Conservation (phyloP, 2,888 invertebrate genomes). For the Megaustenia siamemsis region DNA sequence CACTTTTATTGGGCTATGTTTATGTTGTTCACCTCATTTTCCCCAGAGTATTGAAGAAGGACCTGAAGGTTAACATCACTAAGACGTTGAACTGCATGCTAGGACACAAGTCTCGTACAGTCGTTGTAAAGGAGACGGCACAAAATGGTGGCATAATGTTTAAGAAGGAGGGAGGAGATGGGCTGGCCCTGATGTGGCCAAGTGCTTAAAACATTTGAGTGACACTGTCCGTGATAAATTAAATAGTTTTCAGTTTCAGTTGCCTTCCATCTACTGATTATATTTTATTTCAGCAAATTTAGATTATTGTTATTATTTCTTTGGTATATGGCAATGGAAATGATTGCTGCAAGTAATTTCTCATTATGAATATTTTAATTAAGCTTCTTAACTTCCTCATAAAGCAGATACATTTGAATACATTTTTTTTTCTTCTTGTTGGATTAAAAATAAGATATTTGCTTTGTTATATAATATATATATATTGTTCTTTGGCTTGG, state of each 20-base stretch:
- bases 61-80: conserved; percentile 87
- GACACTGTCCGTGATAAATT: not conserved
- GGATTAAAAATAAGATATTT: too few species aligned
- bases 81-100: conserved; percentile 89
- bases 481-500: too few species aligned
- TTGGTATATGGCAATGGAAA: not conserved
- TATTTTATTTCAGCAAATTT: not conserved
- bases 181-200: conserved; percentile 77
- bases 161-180: conserved; percentile 78
- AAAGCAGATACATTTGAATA: too few species aligned
- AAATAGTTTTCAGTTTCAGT: not conserved
- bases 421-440: too few species aligned
- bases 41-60: conserved; percentile 85
- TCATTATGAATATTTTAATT: not conserved
- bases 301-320: not conserved
- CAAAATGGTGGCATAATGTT: conserved; percentile 78
- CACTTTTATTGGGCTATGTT: too few species aligned
- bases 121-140: conserved; percentile 83
- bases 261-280: not conserved
- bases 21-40: conserved; percentile 39
- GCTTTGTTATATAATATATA: too few species aligned
- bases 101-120: conserved; percentile 87
- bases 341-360: not conserved
- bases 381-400: not conserved
- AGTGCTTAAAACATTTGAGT: conserved; percentile 28